phyloP scores from a whole-genome alignment of 2,888 invertebrate genomes.

The Andrena marginata region DNA sequence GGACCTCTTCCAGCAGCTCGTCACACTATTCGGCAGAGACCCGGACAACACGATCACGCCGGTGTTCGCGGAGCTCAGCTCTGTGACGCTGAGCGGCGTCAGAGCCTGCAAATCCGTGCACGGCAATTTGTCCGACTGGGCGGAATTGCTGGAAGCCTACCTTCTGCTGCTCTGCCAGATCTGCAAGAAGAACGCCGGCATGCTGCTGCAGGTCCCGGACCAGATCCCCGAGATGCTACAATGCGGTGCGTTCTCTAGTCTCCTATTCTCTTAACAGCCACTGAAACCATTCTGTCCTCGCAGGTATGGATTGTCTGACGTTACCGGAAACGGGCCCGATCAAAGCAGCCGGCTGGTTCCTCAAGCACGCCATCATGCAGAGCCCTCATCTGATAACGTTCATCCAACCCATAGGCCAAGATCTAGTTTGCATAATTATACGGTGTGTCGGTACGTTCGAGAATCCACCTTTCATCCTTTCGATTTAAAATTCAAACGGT shows the following conservation, averaged over 20 bases:
- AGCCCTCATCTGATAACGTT: slow-evolving; percentile 86
- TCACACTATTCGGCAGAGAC: slow-evolving; percentile 85
- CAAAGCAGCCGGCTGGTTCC: slow-evolving; percentile 87
- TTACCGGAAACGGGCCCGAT: slow-evolving; percentile 88
- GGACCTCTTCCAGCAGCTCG: slow-evolving; percentile 81
- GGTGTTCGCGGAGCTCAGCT: slow-evolving; percentile 78
- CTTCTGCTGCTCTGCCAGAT: slow-evolving; percentile 88
- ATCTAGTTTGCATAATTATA: slow-evolving; percentile 87
- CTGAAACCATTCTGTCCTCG: slow-evolving; percentile 26
- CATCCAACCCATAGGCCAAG: slow-evolving; percentile 88
- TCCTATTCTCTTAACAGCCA: not conserved
- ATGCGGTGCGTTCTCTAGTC: slow-evolving; percentile 79
- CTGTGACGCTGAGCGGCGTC: slow-evolving; percentile 79
- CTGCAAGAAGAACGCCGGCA: slow-evolving; percentile 88
- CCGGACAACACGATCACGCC: slow-evolving; percentile 78
- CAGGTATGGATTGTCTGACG: slow-evolving; percentile 87
- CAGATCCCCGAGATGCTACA: slow-evolving; percentile 83
- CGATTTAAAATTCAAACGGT: too few relatives aligned
- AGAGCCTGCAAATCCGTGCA: slow-evolving; percentile 78
- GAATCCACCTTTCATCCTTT: not conserved
- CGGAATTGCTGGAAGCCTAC: slow-evolving; percentile 91
- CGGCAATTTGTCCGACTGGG: slow-evolving; percentile 87
- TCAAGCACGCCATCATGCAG: slow-evolving; percentile 87
- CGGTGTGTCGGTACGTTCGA: slow-evolving; percentile 86
- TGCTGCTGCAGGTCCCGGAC: slow-evolving; percentile 83